Conservation (phyloP, 2,113 vertebrate species). For the Dermatemys mawii region DNA sequence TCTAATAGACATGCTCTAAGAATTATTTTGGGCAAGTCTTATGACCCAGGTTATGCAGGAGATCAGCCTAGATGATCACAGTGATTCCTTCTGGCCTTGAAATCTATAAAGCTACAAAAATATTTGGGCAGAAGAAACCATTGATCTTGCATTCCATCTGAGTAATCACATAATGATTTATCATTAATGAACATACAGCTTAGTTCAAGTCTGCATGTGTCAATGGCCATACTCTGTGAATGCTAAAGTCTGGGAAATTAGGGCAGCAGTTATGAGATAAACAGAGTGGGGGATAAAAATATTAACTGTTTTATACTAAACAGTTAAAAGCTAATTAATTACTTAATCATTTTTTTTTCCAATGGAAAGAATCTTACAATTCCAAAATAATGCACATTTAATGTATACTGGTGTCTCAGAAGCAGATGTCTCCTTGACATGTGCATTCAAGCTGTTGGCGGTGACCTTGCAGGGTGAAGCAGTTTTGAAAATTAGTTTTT, state of each 20-base stretch:
- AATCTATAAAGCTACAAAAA: slow-evolving; percentile 9
- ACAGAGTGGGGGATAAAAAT: slow-evolving; percentile 60
- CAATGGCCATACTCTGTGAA: slow-evolving; percentile 41
- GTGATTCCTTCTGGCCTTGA: background rate
- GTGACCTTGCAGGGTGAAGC: slow-evolving; percentile 82
- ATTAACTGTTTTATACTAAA: slow-evolving; percentile 58
- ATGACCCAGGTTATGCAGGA: background rate
- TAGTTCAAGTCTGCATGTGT: slow-evolving; percentile 59
- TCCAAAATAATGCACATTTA: slow-evolving; percentile 78
- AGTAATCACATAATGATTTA: slow-evolving; percentile 71
- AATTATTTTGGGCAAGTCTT: background rate
- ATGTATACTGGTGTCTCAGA: slow-evolving; percentile 66
- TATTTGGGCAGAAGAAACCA: slow-evolving; percentile 66
- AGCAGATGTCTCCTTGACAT: slow-evolving; percentile 85
- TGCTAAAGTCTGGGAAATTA: slow-evolving; percentile 68
- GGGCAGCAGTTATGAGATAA: slow-evolving; percentile 51
- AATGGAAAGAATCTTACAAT: slow-evolving; percentile 68
- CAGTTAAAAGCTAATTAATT: slow-evolving; percentile 75
- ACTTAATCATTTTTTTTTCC: slow-evolving; percentile 74
- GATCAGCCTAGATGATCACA: background rate
- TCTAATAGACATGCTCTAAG: background rate
- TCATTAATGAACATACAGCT: slow-evolving; percentile 65
- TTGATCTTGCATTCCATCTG: slow-evolving; percentile 56
- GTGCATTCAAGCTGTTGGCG: slow-evolving; percentile 80
- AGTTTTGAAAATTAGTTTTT: slow-evolving; percentile 83